Percentiles rank a stretch among this genome's conserved stretches.
Evolutionary conservation across 2,113 vertebrate genomes (phyloP).

Genomic region (Myodes glareolus): DNA sequence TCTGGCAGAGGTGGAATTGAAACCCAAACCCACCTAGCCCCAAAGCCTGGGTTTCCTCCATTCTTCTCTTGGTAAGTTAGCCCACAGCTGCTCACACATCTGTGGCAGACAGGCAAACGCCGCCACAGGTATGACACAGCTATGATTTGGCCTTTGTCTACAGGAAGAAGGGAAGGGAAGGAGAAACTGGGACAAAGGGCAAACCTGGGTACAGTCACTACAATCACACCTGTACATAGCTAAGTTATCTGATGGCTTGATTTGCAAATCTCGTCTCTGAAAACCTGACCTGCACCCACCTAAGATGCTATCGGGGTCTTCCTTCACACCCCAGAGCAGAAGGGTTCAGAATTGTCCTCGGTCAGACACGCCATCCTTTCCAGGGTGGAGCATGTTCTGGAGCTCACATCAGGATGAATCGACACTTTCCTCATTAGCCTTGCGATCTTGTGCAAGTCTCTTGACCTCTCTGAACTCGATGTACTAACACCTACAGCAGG

Average conservation of each 20-base stretch:
- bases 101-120: background rate
- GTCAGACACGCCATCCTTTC: background rate
- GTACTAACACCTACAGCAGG: background rate
- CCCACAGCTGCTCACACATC: background rate
- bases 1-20: slow-evolving; percentile 2
- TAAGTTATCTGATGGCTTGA: background rate
- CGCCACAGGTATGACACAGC: background rate
- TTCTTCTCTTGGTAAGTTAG: background rate
- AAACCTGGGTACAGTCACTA: background rate
- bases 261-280: background rate
- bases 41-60: background rate
- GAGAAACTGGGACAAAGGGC: slow-evolving; percentile 20
- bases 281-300: background rate
- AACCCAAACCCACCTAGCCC: background rate
- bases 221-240: background rate
- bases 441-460: background rate
- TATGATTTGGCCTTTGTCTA: background rate
- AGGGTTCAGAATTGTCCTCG: background rate
- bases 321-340: background rate
- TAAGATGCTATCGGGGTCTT: background rate
- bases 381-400: background rate
- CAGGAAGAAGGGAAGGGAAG: background rate
- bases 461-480: background rate
- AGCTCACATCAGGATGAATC: background rate
- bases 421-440: background rate